phyloP scores from a whole-genome alignment of 2,888 invertebrate genomes.

The Nezara viridula region DNA sequence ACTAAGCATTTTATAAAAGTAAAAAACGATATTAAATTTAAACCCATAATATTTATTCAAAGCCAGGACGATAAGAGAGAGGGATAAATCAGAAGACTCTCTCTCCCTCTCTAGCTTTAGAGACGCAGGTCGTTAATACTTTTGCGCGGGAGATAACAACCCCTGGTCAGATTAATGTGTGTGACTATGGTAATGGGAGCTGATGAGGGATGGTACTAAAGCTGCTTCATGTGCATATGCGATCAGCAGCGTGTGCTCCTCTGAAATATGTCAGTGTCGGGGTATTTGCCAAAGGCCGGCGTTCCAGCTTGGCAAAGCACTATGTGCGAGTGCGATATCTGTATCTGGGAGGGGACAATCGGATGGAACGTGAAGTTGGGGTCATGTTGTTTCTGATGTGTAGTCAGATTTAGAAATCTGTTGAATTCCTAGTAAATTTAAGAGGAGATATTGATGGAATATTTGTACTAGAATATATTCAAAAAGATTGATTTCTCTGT shows the following conservation, averaged over 20 bases:
- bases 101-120: not conserved
- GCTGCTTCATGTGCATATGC: conserved; percentile 38
- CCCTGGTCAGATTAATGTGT: conserved; percentile 36
- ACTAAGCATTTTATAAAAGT: not conserved
- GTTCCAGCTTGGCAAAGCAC: not conserved
- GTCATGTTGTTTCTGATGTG: too few species aligned
- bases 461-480: too few species aligned
- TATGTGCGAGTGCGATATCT: not conserved
- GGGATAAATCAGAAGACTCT: conserved; percentile 9
- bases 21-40: not conserved
- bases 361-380: not conserved
- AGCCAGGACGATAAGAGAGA: not conserved
- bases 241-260: not conserved
- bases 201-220: not conserved
- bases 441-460: too few species aligned
- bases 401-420: not conserved
- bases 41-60: not conserved
- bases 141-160: not conserved
- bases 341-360: not conserved
- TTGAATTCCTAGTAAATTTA: not conserved
- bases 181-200: conserved; percentile 37
- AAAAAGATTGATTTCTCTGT: too few species aligned
- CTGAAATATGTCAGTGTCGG: conserved; percentile 34
- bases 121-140: conserved; percentile 28
- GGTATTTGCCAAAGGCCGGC: not conserved